Evolutionary conservation across 2,113 vertebrate species (phyloP).

Genomic region (Mionectes macconnelli): DNA sequence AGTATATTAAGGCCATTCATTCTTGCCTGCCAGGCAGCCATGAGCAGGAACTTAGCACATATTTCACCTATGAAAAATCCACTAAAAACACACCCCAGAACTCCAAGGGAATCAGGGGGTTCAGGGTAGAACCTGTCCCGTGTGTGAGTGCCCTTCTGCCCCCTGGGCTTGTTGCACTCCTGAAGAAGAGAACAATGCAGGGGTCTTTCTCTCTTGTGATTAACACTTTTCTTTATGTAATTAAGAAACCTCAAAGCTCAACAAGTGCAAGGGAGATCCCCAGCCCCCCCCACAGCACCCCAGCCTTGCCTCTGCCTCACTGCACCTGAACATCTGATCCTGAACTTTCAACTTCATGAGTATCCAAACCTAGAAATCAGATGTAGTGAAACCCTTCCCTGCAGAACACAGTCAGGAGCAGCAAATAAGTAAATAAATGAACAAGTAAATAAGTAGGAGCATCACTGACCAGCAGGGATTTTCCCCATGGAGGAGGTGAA

Average conservation of each 20-base stretch:
- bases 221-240: background rate
- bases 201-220: background rate
- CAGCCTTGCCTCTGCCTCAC: background rate
- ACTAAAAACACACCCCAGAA: background rate
- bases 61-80: background rate
- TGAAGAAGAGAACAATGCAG: background rate
- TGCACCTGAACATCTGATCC: background rate
- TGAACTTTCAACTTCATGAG: accelerated
- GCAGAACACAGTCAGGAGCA: background rate
- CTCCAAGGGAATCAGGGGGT: background rate
- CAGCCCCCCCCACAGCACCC: background rate
- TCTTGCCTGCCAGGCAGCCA: background rate
- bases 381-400: background rate
- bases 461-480: background rate
- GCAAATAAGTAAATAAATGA: background rate
- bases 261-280: background rate
- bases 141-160: background rate
- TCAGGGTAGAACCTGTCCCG: background rate
- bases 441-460: background rate
- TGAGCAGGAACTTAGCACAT: background rate
- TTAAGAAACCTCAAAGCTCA: background rate
- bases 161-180: background rate
- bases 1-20: background rate
- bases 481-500: accelerated
- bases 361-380: background rate